Evolutionary conservation across 2,113 vertebrate genomes (phyloP).

Genomic region (Leucoraja erinaceus): DNA sequence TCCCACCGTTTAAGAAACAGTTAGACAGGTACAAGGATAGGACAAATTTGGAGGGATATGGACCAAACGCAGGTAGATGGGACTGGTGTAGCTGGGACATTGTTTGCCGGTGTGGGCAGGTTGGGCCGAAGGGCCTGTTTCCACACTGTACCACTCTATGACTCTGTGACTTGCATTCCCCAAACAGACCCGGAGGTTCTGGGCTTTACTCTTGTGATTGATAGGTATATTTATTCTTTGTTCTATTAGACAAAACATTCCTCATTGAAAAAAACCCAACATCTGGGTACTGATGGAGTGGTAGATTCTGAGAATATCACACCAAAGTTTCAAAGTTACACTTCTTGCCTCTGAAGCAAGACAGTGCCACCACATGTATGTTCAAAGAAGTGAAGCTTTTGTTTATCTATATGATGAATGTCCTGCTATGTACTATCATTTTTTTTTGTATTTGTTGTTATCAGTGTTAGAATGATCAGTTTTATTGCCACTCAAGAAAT

Average conservation of each 20-base stretch:
- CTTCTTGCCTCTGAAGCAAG: conserved; percentile 20
- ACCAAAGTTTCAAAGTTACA: not conserved
- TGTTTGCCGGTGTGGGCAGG: too few relatives aligned
- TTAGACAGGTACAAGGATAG: too few relatives aligned
- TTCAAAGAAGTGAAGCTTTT: conserved; percentile 27
- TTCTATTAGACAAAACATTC: not conserved
- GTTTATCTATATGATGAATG: not conserved
- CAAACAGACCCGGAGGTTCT: not conserved
- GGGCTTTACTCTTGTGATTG: not conserved
- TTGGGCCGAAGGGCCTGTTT: too few relatives aligned
- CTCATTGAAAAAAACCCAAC: not conserved
- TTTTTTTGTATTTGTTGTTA: conserved; percentile 11
- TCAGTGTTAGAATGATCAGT: conserved; percentile 6
- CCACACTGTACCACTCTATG: too few relatives aligned
- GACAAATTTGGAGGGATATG: too few relatives aligned
- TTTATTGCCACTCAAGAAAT: not conserved
- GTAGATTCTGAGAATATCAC: not conserved
- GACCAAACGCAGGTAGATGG: too few relatives aligned
- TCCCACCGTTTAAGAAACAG: too few relatives aligned
- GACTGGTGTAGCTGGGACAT: too few relatives aligned
- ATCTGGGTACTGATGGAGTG: not conserved
- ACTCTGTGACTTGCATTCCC: not conserved
- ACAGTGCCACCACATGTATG: conserved; percentile 29
- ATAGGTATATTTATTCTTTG: not conserved
- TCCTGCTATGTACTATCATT: not conserved